Base-by-base conservation (phyloP, 2,113 vertebrate genomes). In the Pandion haliaetus region DNA sequence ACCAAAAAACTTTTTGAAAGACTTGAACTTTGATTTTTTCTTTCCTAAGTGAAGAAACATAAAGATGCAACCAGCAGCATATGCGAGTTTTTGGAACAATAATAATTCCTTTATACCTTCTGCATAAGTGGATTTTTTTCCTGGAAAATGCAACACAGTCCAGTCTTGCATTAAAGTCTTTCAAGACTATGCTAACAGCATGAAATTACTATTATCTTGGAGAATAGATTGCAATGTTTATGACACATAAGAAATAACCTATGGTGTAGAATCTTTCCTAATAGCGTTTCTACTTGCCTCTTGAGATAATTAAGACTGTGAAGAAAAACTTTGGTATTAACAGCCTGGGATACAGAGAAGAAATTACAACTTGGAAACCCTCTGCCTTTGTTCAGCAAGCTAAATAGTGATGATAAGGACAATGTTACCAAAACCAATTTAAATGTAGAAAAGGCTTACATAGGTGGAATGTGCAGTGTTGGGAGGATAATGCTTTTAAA, bases 11-110 rank as follows among this genome's bases (percentile, higher is more conserved):
- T 98, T 99, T 94, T 98, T 99, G 78, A 99, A 97, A 29, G 98
- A 98, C 95, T 98, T 99, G 76, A 99, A 98, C 94, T 98, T 99
- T 5, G 98, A 99, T 86, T 98, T 99, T 96, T 99, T 99, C 98
- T 98, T 98, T 96, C 98, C 99, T 99, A 88, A 49, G 67, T 26
- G 73, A 92, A 96, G 67, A 84, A 89, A 77, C 79, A 90, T 28
- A 85, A 93, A 95, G 58, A 93, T 67, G 42, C 29, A 91, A 76
- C 15, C 38, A 94, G 42, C 14, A 89, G 62, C 42, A 73, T 7
- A 2, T 47, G 16, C 16, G 54, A 65, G 50, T 29, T 94, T 79
- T 72, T 42, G 10, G 25, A 96, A 84, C 26, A 71, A 28, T n/a
- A 79, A 45, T 65, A 67, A 76, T 62, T 88, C 70, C 50, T 54